Percentiles rank a stretch among this genome's conserved stretches.
Evolutionary conservation across 2,113 vertebrate species (phyloP).

Genomic region (Trochalopteron elliotii): DNA sequence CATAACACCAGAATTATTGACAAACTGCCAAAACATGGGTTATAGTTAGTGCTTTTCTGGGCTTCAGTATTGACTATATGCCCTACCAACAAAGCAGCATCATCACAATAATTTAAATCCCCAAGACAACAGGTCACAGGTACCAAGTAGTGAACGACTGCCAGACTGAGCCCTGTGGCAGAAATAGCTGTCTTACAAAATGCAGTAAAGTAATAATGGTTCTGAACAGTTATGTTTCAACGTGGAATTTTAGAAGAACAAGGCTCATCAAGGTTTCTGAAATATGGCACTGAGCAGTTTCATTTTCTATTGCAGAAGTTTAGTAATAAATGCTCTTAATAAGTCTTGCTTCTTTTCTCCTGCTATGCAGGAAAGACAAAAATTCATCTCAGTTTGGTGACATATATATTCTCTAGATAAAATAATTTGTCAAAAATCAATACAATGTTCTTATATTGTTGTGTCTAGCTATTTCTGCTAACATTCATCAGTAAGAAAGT

Average conservation of each 20-base stretch:
- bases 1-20: slow-evolving; percentile 29
- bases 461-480: neutral
- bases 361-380: neutral
- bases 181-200: neutral
- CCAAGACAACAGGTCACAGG: neutral
- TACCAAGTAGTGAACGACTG: neutral
- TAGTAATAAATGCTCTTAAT: slow-evolving; percentile 51
- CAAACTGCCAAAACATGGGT: slow-evolving; percentile 22
- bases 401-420: neutral
- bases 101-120: slow-evolving; percentile 28
- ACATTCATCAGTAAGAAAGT: neutral
- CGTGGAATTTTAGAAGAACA: slow-evolving; percentile 2
- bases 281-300: slow-evolving; percentile 1
- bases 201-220: neutral
- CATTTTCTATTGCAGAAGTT: slow-evolving; percentile 12
- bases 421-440: neutral
- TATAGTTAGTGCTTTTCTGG: slow-evolving; percentile 30
- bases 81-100: slow-evolving; percentile 18
- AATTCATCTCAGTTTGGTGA: slow-evolving; percentile 41
- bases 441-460: neutral
- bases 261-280: slow-evolving; percentile 32
- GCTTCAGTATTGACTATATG: slow-evolving; percentile 31
- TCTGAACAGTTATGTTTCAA: slow-evolving; percentile 42
- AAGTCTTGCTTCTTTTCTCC: slow-evolving; percentile 14
- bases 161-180: neutral